These are phyloP conservation scores for Gymnobelideus leadbeateri DNA, from an alignment of 2,113 vertebrate species.

Conservation along the genomic window DNA sequence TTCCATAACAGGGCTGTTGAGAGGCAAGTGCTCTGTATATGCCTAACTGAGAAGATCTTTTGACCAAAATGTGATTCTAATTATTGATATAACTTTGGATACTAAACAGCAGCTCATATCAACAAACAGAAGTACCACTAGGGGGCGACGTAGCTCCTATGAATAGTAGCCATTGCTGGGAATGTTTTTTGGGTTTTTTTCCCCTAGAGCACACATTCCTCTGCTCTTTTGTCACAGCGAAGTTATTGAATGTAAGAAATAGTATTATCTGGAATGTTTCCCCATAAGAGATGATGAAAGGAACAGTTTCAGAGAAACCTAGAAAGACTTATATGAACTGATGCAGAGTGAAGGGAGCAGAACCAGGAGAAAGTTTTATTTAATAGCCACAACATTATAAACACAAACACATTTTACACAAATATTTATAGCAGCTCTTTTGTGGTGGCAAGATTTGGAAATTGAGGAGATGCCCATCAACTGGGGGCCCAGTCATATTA, in stretches of 20 bases:
- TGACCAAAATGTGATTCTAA: not conserved
- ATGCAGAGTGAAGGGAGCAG: not conserved
- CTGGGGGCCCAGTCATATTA: not conserved
- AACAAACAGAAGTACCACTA: not conserved
- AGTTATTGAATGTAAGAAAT: not conserved
- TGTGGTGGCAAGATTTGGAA: too few species aligned
- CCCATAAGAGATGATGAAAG: not conserved
- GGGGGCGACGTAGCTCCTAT: not conserved
- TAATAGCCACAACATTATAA: too few species aligned
- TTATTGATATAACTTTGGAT: not conserved
- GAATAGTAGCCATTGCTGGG: not conserved
- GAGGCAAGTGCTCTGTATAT: not conserved
- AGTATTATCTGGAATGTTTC: not conserved
- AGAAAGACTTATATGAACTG: not conserved
- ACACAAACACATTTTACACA: too few species aligned
- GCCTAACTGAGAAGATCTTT: not conserved
- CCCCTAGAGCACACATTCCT: not conserved
- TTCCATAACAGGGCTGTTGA: not conserved
- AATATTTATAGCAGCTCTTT: too few species aligned
- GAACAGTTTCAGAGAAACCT: not conserved
- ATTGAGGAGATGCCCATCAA: too few species aligned
- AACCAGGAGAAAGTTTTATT: too few species aligned
- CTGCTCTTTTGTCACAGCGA: not conserved
- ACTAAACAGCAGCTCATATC: not conserved
- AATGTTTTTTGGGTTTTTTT: not conserved